Evolutionary conservation across 2,113 vertebrate genomes (phyloP).

Genomic region (Nicator chloris): DNA sequence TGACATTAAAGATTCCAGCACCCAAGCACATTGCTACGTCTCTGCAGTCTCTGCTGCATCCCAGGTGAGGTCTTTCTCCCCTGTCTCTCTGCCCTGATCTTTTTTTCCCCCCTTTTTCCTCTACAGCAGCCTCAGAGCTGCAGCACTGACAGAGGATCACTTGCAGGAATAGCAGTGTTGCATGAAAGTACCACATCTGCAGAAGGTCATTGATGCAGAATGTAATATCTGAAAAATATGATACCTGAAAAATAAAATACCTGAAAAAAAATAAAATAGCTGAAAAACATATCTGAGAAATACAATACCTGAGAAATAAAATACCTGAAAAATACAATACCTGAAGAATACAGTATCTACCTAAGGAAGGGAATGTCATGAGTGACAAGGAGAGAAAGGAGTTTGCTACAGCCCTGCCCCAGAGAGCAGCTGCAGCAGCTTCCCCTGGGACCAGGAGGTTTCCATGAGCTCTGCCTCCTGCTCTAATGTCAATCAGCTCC

Average conservation of each 20-base stretch:
- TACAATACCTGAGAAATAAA: background rate
- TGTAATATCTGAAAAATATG: background rate
- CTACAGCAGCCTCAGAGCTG: background rate
- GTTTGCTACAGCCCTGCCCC: background rate
- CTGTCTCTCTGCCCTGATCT: background rate
- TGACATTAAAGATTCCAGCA: background rate
- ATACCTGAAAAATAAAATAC: background rate
- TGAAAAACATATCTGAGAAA: background rate
- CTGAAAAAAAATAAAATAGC: background rate
- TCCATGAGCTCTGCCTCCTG: background rate
- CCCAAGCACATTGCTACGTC: background rate
- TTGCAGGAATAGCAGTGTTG: background rate
- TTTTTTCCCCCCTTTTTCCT: fast-evolving
- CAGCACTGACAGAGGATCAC: background rate
- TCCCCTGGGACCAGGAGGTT: background rate
- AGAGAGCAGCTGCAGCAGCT: background rate
- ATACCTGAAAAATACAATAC: background rate
- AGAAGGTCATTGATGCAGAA: background rate
- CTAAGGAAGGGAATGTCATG: background rate
- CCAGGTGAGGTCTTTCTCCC: background rate
- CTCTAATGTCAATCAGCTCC: background rate
- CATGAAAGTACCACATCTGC: background rate
- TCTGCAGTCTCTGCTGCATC: background rate
- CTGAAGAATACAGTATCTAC: too few species aligned
- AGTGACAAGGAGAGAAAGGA: background rate